Conservation (phyloP, 2,797 vertebrate species). For the Gadopsis marmoratus region DNA sequence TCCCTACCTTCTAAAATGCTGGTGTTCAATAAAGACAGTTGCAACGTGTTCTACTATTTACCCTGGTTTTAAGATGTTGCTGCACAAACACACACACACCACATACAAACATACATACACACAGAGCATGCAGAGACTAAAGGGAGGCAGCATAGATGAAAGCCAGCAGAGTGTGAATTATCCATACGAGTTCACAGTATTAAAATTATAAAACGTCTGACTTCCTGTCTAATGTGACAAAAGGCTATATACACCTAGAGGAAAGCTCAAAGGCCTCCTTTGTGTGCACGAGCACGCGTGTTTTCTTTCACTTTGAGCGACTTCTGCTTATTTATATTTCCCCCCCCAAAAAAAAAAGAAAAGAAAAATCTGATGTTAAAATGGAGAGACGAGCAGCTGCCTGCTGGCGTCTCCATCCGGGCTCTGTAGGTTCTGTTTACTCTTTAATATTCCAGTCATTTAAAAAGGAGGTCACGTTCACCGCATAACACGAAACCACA, state of each 20-base stretch:
- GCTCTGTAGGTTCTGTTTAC: conserved; percentile 67
- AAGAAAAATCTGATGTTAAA: conserved; percentile 54
- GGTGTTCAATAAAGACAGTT: conserved; percentile 90
- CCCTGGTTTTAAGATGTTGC: conserved; percentile 39
- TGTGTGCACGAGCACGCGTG: conserved; percentile 40
- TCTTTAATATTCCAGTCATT: conserved; percentile 75
- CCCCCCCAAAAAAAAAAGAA: conserved; percentile 11
- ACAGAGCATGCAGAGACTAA: conserved; percentile 48
- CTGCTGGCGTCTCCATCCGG: conserved; percentile 73
- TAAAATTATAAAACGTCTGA: conserved; percentile 64
- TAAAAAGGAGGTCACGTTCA: conserved; percentile 78
- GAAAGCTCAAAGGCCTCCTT: conserved; percentile 71
- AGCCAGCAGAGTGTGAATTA: conserved; percentile 57
- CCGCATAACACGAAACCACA: conserved; percentile 52
- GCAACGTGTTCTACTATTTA: conserved; percentile 86
- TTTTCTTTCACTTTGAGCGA: conserved; percentile 63
- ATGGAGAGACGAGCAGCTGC: conserved; percentile 68
- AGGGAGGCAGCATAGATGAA: conserved; percentile 52
- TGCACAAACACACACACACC: conserved; percentile 12
- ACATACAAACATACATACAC: conserved; percentile 5
- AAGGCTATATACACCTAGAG: conserved; percentile 47
- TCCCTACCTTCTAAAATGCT: conserved; percentile 85
- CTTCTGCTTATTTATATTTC: conserved; percentile 77
- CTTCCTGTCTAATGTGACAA: conserved; percentile 57
- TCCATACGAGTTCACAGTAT: conserved; percentile 61